Base-by-base conservation (phyloP, 2,888 invertebrate genomes). In the Athalia circularis region DNA sequence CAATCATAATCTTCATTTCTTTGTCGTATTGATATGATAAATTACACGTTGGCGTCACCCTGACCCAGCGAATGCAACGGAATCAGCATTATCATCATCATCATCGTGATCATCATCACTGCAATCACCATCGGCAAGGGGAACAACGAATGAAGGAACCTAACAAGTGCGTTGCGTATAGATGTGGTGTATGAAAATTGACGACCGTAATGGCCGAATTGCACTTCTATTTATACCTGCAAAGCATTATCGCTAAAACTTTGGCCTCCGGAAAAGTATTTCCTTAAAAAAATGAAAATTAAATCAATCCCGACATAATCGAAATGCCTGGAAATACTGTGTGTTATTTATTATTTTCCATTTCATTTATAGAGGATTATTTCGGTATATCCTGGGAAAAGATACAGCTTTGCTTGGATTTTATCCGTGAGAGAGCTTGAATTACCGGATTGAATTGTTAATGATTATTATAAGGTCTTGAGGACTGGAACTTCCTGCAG, bases 11-110 rank as follows among this genome's bases (percentile, higher is more conserved):
- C 52, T 7, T 9, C 52, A 52, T 52, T 52, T 52, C 52, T 52
- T 52, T 11, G 52, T 11, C 52, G 48, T 65, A 65, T 65, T 65
- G 65, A 65, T 65, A 65, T 29, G 2, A 29, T 29, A 29, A 29
- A 65, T 65, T 65, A 48, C 65, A 48, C 65, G 65, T 65, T 65
- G 65, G 65, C 65, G 65, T 65, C 65, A 65, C 65, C 65, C 65
- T 65, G 65, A 65, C 65, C 65, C 65, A 65, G 47, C 65, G 48
- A 65, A 65, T 48, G 48, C 47, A 64, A 6, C 45, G 6, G 65
- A 11, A 62, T 8, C 29, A 62, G 15, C 62, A 5, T 11, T 45
- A 45, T 15, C 4, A 9, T 29, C 4, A 62, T 62, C 64, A 11
- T 67, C 11, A 9, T 47, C 8, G 8, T 15, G 48, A 29, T 29